These are phyloP conservation scores for Esox lucius DNA, from an alignment of 2,797 vertebrate species.

Conservation along the genomic window DNA sequence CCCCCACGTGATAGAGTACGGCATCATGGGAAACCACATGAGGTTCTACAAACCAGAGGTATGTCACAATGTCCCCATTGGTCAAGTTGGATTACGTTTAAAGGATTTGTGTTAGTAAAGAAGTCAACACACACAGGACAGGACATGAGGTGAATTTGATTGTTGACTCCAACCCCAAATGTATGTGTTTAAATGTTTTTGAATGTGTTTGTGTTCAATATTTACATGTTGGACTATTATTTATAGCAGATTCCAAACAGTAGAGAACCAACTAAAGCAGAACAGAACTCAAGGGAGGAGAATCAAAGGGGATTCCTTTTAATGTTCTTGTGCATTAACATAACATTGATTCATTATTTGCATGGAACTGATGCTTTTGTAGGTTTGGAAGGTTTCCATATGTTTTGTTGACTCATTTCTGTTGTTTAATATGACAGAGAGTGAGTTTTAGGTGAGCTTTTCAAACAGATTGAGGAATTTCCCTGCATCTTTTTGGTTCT, in stretches of 20 bases:
- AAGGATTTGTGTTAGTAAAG: background rate
- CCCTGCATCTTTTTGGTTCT: too few relatives aligned
- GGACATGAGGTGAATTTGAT: background rate
- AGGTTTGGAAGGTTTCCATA: background rate
- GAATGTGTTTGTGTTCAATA: background rate
- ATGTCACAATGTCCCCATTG: constrained; percentile 24
- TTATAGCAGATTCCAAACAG: background rate
- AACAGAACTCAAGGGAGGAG: background rate
- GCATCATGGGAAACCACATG: constrained; percentile 94
- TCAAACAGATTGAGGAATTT: background rate
- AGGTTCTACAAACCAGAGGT: constrained; percentile 87
- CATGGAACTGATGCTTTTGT: background rate
- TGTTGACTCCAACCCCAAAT: background rate
- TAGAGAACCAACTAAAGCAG: background rate
- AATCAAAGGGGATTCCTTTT: background rate
- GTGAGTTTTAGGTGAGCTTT: background rate
- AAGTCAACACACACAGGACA: background rate
- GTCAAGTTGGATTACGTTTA: background rate
- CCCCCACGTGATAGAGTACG: constrained; percentile 68
- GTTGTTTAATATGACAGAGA: background rate
- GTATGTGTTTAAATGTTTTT: background rate
- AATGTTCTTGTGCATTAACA: background rate
- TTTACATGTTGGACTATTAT: background rate
- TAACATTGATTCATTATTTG: background rate
- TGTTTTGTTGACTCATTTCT: background rate